phyloP scores from a whole-genome alignment of 2,888 invertebrate genomes.

The Catocala fraxini region DNA sequence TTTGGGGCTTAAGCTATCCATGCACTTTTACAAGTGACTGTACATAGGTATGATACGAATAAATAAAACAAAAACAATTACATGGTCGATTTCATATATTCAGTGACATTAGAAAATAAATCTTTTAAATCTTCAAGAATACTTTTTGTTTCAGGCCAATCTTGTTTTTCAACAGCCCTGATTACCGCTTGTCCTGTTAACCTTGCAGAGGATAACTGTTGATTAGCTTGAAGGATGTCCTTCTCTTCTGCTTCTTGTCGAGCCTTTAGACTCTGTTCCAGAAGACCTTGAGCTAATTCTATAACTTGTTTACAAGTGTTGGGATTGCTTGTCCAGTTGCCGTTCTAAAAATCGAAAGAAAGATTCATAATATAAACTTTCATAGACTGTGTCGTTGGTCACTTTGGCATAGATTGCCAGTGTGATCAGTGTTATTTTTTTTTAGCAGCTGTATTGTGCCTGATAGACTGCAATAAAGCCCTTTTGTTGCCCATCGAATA shows the following conservation, averaged over 20 bases:
- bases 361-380: no score
- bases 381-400: no score
- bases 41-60: no score
- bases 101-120: slow-evolving; percentile 68
- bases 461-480: no score
- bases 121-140: slow-evolving; percentile 67
- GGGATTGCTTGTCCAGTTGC: slow-evolving; percentile 87
- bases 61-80: slow-evolving; percentile 46
- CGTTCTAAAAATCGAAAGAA: slow-evolving; percentile 63
- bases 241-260: slow-evolving; percentile 77
- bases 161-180: slow-evolving; percentile 79
- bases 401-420: no score
- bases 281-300: slow-evolving; percentile 87
- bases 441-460: no score
- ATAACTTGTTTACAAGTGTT: slow-evolving; percentile 89
- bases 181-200: slow-evolving; percentile 87
- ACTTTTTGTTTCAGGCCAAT: slow-evolving; percentile 75
- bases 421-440: no score
- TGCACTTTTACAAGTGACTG: no score
- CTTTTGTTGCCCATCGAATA: no score
- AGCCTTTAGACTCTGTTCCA: slow-evolving; percentile 87
- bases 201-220: slow-evolving; percentile 88
- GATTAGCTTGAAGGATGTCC: slow-evolving; percentile 84
- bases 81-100: slow-evolving; percentile 81
- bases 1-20: no score